These are phyloP conservation scores for Dasypus novemcinctus DNA, from an alignment of 2,113 vertebrate genomes.

Conservation along the genomic window DNA sequence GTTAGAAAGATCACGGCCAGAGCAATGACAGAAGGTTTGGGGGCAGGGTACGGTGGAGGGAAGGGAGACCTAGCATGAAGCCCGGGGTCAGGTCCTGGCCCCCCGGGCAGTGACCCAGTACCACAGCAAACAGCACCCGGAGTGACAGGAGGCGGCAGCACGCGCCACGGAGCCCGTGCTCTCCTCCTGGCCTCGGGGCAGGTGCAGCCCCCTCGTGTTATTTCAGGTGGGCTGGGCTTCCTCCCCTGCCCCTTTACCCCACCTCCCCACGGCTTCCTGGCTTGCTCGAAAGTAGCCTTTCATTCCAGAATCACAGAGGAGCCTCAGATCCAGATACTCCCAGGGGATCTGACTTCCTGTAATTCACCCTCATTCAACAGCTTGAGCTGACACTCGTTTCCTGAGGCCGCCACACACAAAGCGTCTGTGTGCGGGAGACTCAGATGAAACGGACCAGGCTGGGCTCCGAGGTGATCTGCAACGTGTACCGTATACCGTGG, in stretches of 20 bases:
- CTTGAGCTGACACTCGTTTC: background rate
- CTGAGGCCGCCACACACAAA: background rate
- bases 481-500: no score
- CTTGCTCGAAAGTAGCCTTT: background rate
- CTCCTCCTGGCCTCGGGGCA: background rate
- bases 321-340: background rate
- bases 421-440: background rate
- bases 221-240: constrained; percentile 24
- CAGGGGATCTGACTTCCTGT: background rate
- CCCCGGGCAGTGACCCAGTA: background rate
- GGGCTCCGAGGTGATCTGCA: accelerated
- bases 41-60: background rate
- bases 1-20: background rate
- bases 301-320: constrained; percentile 22
- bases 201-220: background rate
- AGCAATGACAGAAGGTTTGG: background rate
- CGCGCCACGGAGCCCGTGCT: background rate
- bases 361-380: background rate
- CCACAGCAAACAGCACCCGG: background rate
- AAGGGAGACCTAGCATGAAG: background rate
- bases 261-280: background rate
- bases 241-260: background rate
- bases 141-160: background rate
- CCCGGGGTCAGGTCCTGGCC: background rate
- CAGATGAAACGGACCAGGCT: background rate